A percentile compares a stretch with the other conserved stretches of the same genome.
Conservation (phyloP, 2,888 invertebrate genomes). For the Julus scandinavius region DNA sequence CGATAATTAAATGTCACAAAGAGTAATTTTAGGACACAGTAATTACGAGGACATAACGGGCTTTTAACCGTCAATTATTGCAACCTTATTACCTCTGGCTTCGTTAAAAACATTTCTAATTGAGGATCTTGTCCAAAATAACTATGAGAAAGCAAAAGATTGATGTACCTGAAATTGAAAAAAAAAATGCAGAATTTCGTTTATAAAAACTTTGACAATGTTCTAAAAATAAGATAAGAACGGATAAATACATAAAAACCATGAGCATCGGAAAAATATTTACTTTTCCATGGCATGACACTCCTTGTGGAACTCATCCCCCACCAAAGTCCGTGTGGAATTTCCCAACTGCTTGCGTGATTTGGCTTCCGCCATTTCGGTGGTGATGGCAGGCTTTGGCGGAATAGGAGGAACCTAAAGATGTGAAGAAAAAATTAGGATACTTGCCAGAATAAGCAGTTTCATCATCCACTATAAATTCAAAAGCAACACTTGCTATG, state of each 20-base stretch:
- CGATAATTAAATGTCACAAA: too few relatives aligned
- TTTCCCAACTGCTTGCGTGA: conserved; percentile 65
- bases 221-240: too few relatives aligned
- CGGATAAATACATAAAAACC: too few relatives aligned
- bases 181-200: neutral
- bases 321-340: conserved; percentile 65
- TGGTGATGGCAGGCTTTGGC: conserved; percentile 64
- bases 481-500: conserved; percentile 63
- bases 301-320: conserved; percentile 67
- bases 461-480: neutral
- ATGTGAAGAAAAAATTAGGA: neutral
- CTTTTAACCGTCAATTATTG: neutral
- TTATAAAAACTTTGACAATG: too few relatives aligned
- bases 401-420: conserved; percentile 67
- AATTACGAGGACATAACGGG: too few relatives aligned
- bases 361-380: conserved; percentile 65
- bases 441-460: neutral
- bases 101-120: conserved; percentile 64
- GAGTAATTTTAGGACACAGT: too few relatives aligned
- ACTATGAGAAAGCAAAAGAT: conserved; percentile 64
- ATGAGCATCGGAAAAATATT: neutral
- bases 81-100: conserved; percentile 62
- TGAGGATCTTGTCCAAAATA: conserved; percentile 64
- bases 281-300: conserved; percentile 66
- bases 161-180: conserved; percentile 63